These are phyloP conservation scores for Venusia cambrica DNA, from an alignment of 2,888 invertebrate species.

Conservation along the genomic window DNA sequence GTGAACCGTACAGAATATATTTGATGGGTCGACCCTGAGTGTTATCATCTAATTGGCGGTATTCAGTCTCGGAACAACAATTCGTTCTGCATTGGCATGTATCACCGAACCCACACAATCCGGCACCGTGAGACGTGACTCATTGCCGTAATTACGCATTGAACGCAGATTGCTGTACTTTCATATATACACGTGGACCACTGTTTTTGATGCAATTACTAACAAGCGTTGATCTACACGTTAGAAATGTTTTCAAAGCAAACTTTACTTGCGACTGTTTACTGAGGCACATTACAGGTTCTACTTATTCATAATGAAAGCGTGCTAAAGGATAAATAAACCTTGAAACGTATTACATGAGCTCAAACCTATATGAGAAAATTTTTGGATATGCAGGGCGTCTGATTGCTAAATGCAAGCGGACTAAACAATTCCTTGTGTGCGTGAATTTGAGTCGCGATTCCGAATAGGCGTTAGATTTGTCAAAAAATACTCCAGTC, in stretches of 20 bases:
- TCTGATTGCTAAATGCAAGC: no score
- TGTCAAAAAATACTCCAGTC: no score
- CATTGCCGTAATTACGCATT: constrained; percentile 46
- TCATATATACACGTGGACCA: constrained; percentile 28
- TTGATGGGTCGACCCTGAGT: constrained; percentile 15
- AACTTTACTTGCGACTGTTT: not conserved
- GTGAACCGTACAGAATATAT: constrained; percentile 1
- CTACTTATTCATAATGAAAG: no score
- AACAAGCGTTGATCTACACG: constrained; percentile 9
- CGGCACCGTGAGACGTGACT: constrained; percentile 45
- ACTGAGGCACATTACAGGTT: no score
- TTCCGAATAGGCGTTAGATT: no score
- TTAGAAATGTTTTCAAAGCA: constrained; percentile 9
- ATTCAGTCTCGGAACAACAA: constrained; percentile 29
- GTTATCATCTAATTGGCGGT: constrained; percentile 22
- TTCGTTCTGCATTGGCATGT: constrained; percentile 42
- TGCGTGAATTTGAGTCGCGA: no score
- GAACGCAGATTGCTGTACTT: constrained; percentile 32
- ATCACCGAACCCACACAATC: constrained; percentile 35
- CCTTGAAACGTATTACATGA: no score
- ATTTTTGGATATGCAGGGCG: no score
- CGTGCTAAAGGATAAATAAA: no score
- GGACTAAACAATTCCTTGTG: no score
- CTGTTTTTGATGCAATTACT: constrained; percentile 17
- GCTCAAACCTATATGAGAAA: no score